These are phyloP conservation scores for Anthopleura xanthogrammica DNA, from an alignment of 92 coral and sea anemone species.

Conservation along the genomic window DNA sequence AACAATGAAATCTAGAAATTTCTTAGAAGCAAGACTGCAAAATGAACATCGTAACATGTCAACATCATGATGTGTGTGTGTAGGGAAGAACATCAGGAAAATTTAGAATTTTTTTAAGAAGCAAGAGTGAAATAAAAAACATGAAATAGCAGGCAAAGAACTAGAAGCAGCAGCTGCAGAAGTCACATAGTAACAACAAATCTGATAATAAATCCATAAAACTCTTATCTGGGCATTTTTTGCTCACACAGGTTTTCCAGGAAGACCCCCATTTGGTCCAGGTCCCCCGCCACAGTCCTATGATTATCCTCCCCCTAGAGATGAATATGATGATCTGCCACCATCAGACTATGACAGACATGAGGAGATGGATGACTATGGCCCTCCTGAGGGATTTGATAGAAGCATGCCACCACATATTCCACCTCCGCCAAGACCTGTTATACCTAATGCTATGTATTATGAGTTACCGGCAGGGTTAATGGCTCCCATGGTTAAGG, in stretches of 20 bases:
- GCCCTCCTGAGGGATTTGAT: constrained; percentile 57
- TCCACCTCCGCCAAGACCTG: constrained; percentile 81
- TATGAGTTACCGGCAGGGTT: constrained; percentile 98
- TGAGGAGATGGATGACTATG: constrained; percentile 46
- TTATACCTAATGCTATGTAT: constrained; percentile 90
- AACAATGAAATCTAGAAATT: too few species aligned
- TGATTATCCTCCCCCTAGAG: constrained; percentile 81
- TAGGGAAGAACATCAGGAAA: too few species aligned
- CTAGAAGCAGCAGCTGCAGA: too few species aligned
- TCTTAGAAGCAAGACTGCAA: too few species aligned
- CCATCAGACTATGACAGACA: constrained; percentile 55
- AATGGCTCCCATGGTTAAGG: constrained; percentile 95
- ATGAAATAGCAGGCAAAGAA: too few species aligned
- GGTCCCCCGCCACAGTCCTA: constrained; percentile 81
- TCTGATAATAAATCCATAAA: not conserved
- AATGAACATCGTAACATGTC: too few species aligned
- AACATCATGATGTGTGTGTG: too few species aligned
- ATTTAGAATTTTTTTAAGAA: too few species aligned
- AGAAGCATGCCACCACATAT: constrained; percentile 43
- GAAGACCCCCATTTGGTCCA: constrained; percentile 78
- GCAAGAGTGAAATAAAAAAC: too few species aligned
- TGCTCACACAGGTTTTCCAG: constrained; percentile 24
- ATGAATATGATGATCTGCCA: constrained; percentile 64
- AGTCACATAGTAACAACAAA: too few species aligned
- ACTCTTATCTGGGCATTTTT: not conserved